A percentile compares a stretch with the other conserved stretches of the same genome.
Evolutionary conservation across 2,888 invertebrate species (phyloP).

Genomic region (Eudasyphora cyanicolor): DNA sequence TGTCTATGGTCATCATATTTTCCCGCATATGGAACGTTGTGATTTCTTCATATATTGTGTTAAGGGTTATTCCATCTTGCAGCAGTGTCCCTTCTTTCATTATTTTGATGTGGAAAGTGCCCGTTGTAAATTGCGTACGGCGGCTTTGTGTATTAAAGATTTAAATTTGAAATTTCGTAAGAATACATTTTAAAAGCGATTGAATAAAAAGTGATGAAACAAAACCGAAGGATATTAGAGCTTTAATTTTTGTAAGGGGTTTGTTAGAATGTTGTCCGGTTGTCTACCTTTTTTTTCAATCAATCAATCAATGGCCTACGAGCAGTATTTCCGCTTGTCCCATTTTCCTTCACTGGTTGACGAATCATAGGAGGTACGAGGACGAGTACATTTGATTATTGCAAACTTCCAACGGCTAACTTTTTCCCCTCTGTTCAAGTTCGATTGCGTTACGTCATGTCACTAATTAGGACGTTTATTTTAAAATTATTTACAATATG

Average conservation of each 20-base stretch:
- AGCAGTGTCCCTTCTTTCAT: slow-evolving; percentile 78
- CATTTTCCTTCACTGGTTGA: too few species aligned
- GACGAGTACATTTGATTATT: too few species aligned
- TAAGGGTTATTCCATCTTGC: slow-evolving; percentile 76
- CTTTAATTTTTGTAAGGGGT: not conserved
- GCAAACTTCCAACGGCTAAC: too few species aligned
- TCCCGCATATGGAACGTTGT: slow-evolving; percentile 77
- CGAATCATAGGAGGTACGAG: too few species aligned
- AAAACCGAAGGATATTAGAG: not conserved
- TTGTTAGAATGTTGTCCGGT: too few species aligned
- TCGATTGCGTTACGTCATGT: too few species aligned
- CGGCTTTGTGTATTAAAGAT: slow-evolving; percentile 74
- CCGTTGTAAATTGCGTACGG: slow-evolving; percentile 74
- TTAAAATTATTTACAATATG: too few species aligned
- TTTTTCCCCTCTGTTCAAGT: too few species aligned
- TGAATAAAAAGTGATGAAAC: not conserved
- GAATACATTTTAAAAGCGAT: slow-evolving; percentile 50
- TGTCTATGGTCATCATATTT: slow-evolving; percentile 74
- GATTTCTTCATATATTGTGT: slow-evolving; percentile 78
- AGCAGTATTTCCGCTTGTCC: too few species aligned
- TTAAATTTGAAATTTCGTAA: slow-evolving; percentile 70
- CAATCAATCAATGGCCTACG: too few species aligned
- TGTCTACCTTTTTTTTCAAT: too few species aligned
- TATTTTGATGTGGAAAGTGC: slow-evolving; percentile 74
- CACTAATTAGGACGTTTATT: too few species aligned